These are phyloP conservation scores for Protobothrops flavoviridis DNA, from an alignment of 2,113 vertebrate genomes.

Conservation along the genomic window DNA sequence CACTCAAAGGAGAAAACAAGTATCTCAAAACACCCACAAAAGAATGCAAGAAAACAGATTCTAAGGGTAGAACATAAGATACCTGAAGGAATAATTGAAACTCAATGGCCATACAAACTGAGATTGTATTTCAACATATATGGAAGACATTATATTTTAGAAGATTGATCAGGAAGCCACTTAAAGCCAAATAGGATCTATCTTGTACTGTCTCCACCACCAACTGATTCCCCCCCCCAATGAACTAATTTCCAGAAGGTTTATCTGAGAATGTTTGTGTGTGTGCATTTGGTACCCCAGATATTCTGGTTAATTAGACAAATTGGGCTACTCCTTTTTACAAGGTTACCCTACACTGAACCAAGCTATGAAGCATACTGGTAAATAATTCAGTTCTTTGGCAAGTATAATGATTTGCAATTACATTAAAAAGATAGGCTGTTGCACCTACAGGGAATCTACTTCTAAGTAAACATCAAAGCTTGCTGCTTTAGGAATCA, in stretches of 20 bases:
- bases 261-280: neutral
- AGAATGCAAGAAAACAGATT: neutral
- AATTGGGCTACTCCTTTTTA: neutral
- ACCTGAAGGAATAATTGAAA: neutral
- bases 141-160: neutral
- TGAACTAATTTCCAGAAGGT: neutral
- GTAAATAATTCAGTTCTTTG: neutral
- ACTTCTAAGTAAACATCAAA: neutral
- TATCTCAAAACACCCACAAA: neutral
- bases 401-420: neutral
- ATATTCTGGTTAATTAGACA: neutral
- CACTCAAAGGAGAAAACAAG: neutral
- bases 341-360: neutral
- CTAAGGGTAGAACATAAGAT: neutral
- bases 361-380: neutral
- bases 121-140: neutral
- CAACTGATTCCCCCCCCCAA: neutral
- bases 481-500: neutral
- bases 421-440: neutral
- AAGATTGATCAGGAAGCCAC: neutral
- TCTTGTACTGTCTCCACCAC: neutral
- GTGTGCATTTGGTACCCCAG: neutral
- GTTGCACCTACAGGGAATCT: neutral
- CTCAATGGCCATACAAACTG: neutral
- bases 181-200: neutral